A percentile compares a stretch with the other conserved stretches of the same genome.
These are phyloP conservation scores for Denticeps clupeoides DNA, from an alignment of 2,797 vertebrate species.

Conservation along the genomic window DNA sequence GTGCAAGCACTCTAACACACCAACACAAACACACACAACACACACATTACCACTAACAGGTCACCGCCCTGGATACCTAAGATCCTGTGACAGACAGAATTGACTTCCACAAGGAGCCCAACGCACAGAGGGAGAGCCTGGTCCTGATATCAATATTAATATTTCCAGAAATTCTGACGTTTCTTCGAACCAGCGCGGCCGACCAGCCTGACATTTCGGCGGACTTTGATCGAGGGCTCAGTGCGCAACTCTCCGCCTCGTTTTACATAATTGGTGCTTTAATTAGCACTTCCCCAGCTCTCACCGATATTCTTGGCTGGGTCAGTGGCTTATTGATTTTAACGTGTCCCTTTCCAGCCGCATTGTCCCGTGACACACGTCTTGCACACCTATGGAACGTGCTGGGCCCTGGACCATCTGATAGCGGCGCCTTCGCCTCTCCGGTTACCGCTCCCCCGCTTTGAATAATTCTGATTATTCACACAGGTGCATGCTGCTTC, in stretches of 20 bases:
- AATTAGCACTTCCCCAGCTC: too few species aligned
- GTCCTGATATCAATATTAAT: too few species aligned
- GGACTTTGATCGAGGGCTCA: too few species aligned
- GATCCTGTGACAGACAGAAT: constrained; percentile 10
- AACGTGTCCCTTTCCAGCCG: not conserved
- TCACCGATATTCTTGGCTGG: not conserved
- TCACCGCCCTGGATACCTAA: constrained; percentile 5
- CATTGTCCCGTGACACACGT: not conserved
- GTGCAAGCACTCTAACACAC: not conserved
- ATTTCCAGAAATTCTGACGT: too few species aligned
- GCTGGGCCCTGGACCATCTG: constrained; percentile 10
- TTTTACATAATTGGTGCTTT: too few species aligned
- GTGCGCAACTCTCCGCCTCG: too few species aligned
- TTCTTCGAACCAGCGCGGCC: too few species aligned
- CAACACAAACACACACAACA: not conserved
- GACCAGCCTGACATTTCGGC: too few species aligned
- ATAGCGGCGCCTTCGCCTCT: constrained; percentile 24
- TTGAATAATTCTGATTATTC: constrained; percentile 34
- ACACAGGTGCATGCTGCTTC: constrained; percentile 24
- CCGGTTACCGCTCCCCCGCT: constrained; percentile 20
- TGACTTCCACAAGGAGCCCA: not conserved
- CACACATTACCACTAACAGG: not conserved
- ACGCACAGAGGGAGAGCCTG: not conserved
- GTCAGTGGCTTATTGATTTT: too few species aligned
- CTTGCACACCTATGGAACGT: constrained; percentile 4